These are phyloP conservation scores for Anoplolepis gracilipes DNA, from an alignment of 1,140 invertebrate species.

Conservation along the genomic window DNA sequence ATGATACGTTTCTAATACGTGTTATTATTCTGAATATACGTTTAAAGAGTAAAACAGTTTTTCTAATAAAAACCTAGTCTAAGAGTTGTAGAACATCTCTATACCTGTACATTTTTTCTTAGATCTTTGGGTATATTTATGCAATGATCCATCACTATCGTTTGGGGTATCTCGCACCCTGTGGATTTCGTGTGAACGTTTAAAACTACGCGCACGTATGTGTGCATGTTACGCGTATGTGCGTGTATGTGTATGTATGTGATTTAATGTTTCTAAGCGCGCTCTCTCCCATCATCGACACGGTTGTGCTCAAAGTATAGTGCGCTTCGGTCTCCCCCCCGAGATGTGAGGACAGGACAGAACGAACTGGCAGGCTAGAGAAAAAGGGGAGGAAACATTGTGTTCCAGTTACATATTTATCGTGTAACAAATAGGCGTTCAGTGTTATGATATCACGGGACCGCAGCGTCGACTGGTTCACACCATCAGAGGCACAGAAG, in stretches of 20 bases:
- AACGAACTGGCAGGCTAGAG: not conserved
- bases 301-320: slow-evolving; percentile 38
- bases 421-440: slow-evolving; percentile 85
- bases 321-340: not conserved
- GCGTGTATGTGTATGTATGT: slow-evolving; percentile 77
- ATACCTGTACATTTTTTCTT: not conserved
- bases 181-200: slow-evolving; percentile 24
- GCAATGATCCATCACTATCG: not conserved
- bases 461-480: slow-evolving; percentile 74
- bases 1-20: not conserved
- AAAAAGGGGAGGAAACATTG: slow-evolving; percentile 76
- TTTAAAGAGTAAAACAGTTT: not conserved
- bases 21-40: not conserved
- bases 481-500: slow-evolving; percentile 50
- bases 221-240: not conserved
- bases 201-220: not conserved
- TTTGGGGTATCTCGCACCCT: not conserved
- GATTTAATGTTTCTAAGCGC: slow-evolving; percentile 81
- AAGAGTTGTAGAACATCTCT: not conserved
- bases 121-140: not conserved
- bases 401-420: slow-evolving; percentile 86
- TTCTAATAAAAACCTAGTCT: not conserved
- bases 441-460: slow-evolving; percentile 84
- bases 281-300: slow-evolving; percentile 69
- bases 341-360: slow-evolving; percentile 46